These are phyloP conservation scores for Galleria mellonella DNA, from an alignment of 1,140 invertebrate genomes.

Conservation along the genomic window DNA sequence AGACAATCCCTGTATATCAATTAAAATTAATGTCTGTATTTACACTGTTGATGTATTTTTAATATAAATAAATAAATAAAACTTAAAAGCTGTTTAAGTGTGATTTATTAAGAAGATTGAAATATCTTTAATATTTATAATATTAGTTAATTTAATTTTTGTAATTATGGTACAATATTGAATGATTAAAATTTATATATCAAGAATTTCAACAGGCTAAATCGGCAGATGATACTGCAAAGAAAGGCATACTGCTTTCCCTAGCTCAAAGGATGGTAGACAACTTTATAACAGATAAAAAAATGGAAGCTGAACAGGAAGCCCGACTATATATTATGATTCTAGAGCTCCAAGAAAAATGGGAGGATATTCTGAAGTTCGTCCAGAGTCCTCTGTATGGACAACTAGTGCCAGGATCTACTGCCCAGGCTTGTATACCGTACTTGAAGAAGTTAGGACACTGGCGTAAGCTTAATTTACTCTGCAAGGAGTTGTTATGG, in stretches of 20 bases:
- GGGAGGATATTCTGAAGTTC: constrained; percentile 86
- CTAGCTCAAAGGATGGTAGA: constrained; percentile 91
- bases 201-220: too few species aligned
- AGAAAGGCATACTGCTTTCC: constrained; percentile 81
- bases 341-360: constrained; percentile 88
- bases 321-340: constrained; percentile 94
- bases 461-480: constrained; percentile 82
- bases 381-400: constrained; percentile 84
- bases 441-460: constrained; percentile 82
- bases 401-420: constrained; percentile 76
- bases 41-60: too few species aligned
- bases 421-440: constrained; percentile 81
- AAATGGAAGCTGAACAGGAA: constrained; percentile 95
- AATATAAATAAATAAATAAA: too few species aligned
- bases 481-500: constrained; percentile 81
- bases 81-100: too few species aligned
- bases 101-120: too few species aligned
- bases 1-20: too few species aligned
- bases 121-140: too few species aligned
- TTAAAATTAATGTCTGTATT: too few species aligned
- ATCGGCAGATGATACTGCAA: constrained; percentile 64
- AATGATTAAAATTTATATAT: too few species aligned
- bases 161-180: too few species aligned
- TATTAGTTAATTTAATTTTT: too few species aligned
- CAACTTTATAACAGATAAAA: constrained; percentile 91